phyloP scores from a whole-genome alignment of 2,888 invertebrate species.

The Ceramica pisi region DNA sequence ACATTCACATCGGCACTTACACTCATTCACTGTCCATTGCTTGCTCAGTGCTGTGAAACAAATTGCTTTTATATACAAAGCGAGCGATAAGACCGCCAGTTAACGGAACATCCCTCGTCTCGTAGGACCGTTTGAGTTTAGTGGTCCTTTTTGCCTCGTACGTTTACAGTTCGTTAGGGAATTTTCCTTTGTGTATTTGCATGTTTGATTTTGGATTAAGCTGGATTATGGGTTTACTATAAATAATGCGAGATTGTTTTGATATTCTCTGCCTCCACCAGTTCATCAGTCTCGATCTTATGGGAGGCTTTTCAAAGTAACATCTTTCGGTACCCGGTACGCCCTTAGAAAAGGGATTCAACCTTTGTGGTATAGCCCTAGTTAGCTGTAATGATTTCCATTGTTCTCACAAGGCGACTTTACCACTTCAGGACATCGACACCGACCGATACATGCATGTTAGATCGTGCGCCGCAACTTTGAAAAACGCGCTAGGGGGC shows the following conservation, averaged over 20 bases:
- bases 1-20: conserved; percentile 14
- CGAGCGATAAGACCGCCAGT: conserved; percentile 46
- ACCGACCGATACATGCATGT: too few relatives aligned
- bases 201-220: too few relatives aligned
- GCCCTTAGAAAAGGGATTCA: not conserved
- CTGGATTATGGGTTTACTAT: not conserved
- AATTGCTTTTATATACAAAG: conserved; percentile 43
- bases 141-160: conserved; percentile 38
- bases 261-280: not conserved
- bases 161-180: conserved; percentile 17
- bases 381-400: too few relatives aligned
- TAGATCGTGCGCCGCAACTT: too few relatives aligned
- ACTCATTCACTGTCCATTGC: conserved; percentile 49
- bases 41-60: conserved; percentile 24
- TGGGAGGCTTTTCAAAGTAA: not conserved
- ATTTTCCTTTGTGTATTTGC: conserved; percentile 27
- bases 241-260: not conserved
- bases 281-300: not conserved
- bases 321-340: not conserved
- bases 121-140: conserved; percentile 44
- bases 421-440: too few relatives aligned
- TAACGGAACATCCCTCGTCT: conserved; percentile 42
- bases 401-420: too few relatives aligned
- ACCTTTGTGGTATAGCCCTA: too few relatives aligned
- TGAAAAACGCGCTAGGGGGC: too few relatives aligned